phyloP scores from a whole-genome alignment of 2,113 vertebrate genomes.

The Bos indicus region DNA sequence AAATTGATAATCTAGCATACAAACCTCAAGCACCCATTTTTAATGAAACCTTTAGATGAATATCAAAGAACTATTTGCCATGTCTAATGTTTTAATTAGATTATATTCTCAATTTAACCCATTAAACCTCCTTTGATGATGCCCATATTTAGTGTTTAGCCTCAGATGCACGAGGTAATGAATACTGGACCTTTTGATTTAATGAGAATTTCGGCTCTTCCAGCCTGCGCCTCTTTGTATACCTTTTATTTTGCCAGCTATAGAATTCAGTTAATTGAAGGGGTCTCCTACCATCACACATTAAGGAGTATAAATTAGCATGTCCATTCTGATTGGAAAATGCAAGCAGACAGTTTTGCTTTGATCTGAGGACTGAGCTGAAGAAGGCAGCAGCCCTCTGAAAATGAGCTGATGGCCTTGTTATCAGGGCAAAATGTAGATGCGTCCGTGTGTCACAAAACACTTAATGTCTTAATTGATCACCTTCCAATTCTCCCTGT shows the following conservation, averaged over 20 bases:
- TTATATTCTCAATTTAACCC: slow-evolving; percentile 99
- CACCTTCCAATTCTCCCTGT: slow-evolving; percentile 86
- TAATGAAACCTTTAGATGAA: slow-evolving; percentile 95
- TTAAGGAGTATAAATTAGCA: slow-evolving; percentile 98
- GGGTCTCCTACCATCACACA: slow-evolving; percentile 94
- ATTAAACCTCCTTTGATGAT: slow-evolving; percentile 97
- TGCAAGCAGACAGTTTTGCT: slow-evolving; percentile 86
- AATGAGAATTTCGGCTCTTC: slow-evolving; percentile 94
- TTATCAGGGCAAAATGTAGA: slow-evolving; percentile 94
- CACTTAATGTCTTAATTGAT: slow-evolving; percentile 99
- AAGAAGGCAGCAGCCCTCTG: slow-evolving; percentile 88
- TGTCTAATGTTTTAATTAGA: slow-evolving; percentile 99
- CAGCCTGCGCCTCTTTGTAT: slow-evolving; percentile 90
- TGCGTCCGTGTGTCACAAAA: slow-evolving; percentile 92
- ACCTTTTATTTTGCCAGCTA: slow-evolving; percentile 86
- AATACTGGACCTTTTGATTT: slow-evolving; percentile 94
- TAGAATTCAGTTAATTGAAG: slow-evolving; percentile 99
- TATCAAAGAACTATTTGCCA: slow-evolving; percentile 99
- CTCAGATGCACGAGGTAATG: slow-evolving; percentile 94
- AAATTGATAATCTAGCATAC: slow-evolving; percentile 88
- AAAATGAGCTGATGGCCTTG: slow-evolving; percentile 99
- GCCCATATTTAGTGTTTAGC: slow-evolving; percentile 94
- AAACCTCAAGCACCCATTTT: slow-evolving; percentile 89
- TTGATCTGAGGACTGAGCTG: slow-evolving; percentile 94
- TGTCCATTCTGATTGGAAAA: slow-evolving; percentile 92